phyloP scores from a whole-genome alignment of 1,140 invertebrate species.

The Drosophila tristis region DNA sequence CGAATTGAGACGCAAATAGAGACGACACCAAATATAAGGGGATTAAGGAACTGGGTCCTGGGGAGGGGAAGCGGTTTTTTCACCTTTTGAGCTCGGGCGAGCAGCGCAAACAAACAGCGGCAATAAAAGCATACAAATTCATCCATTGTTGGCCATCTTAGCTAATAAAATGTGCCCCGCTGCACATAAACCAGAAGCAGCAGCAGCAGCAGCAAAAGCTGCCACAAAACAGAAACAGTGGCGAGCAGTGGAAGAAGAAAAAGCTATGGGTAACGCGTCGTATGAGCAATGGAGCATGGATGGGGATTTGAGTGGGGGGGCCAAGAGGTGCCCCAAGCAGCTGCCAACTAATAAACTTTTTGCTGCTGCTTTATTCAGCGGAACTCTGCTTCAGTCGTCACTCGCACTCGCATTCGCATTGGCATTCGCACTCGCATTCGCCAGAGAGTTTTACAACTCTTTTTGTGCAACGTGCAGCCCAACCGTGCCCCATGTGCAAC shows the following conservation, averaged over 20 bases:
- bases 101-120: constrained; percentile 40
- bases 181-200: constrained; percentile 45
- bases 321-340: constrained; percentile 32
- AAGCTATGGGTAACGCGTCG: constrained; percentile 49
- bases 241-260: constrained; percentile 7
- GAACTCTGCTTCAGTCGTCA: constrained; percentile 58
- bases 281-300: constrained; percentile 54
- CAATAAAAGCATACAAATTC: constrained; percentile 77
- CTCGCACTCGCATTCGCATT: too few species aligned
- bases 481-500: constrained; percentile 45
- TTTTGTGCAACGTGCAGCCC: constrained; percentile 44
- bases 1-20: constrained; percentile 62
- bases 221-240: constrained; percentile 9
- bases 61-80: constrained; percentile 61
- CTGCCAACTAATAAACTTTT: constrained; percentile 73
- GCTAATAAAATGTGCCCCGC: constrained; percentile 67
- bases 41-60: constrained; percentile 43
- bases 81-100: constrained; percentile 72
- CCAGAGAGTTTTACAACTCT: constrained; percentile 61
- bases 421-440: constrained; percentile 46
- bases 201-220: constrained; percentile 32
- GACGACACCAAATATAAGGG: constrained; percentile 32
- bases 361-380: constrained; percentile 62
- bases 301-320: too few species aligned
- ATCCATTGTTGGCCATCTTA: constrained; percentile 66